These are phyloP conservation scores for Microcebus murinus DNA, from an alignment of 2,113 vertebrate genomes.

Conservation along the genomic window DNA sequence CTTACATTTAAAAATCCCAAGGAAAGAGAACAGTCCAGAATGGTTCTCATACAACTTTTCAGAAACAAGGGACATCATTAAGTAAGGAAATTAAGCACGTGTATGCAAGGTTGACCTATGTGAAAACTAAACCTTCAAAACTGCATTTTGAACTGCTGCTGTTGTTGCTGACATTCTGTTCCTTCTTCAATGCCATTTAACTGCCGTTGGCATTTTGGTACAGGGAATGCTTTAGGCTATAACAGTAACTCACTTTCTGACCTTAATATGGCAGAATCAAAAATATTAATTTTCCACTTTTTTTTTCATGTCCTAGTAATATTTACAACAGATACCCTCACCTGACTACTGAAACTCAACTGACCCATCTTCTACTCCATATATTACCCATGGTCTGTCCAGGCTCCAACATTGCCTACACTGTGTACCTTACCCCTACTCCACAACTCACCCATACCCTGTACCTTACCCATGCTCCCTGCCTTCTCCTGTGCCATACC, in stretches of 20 bases:
- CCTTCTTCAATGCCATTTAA: neutral
- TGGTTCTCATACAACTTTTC: neutral
- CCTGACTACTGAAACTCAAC: neutral
- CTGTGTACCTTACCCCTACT: neutral
- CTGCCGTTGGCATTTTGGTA: neutral
- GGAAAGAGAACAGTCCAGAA: neutral
- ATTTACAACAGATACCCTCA: neutral
- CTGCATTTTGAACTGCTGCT: neutral
- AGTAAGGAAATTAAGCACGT: neutral
- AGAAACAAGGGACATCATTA: neutral
- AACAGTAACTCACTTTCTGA: neutral
- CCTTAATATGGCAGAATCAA: neutral
- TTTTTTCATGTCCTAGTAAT: neutral
- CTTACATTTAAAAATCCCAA: neutral
- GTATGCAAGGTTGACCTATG: neutral
- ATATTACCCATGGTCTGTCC: neutral
- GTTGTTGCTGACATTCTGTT: neutral
- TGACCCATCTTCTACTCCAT: neutral
- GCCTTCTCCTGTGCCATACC: neutral
- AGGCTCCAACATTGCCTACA: neutral
- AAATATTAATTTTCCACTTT: neutral
- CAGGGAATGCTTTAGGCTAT: neutral
- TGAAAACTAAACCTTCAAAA: conserved; percentile 5
- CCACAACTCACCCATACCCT: neutral
- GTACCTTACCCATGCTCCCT: neutral